Base-by-base conservation (phyloP, 1,140 invertebrate species). In the Ceratosolen solmsi region DNA sequence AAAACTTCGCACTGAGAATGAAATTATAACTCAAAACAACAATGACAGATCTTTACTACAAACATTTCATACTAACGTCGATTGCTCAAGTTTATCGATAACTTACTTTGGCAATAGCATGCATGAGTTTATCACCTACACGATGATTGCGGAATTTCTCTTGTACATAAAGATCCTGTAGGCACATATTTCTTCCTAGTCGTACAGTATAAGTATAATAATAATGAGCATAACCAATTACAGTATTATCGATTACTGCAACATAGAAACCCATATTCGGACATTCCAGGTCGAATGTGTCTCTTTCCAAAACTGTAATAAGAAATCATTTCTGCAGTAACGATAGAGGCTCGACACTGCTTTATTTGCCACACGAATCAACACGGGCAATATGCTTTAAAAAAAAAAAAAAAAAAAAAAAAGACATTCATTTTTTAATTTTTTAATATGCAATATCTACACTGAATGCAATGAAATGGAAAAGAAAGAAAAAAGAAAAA, bases 141-240 rank as follows among this genome's bases (percentile, higher is more conserved):
- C 27, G 46, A 30, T 58, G 65, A 60, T 79, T 83, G 30, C 82
- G 82, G 75, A 83, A 83, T 49, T 79, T 79, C 20, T 83, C 82
- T 75, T 83, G 70, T 11, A 83, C 82, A 27, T 83, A 83, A 25
- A 83, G 77, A 70, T 83, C 82, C 36, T 83, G 82, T 30, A 83
- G 82, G 41, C 41, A 79, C 71, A 83, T 83, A 25, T 75, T 70
- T 49, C 60, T 74, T 20, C 82, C 82, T 9, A 46, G 46, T 58
- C 82, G n/a, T n/a, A 83, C 0, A 41, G 41, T 74, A 27, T 83
- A 83, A 0, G 77, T 60, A 27, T 79, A 83, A 79, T 30, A 73
- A 49, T 79, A 83, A 83, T 83, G 82, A 58, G 70, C 77, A 27
- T 83, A 83, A 8, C 82, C 82, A 38, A 83, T 73, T 7, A 83